These are phyloP conservation scores for Callimorpha dominula DNA, from an alignment of 2,888 invertebrate species.

Conservation along the genomic window DNA sequence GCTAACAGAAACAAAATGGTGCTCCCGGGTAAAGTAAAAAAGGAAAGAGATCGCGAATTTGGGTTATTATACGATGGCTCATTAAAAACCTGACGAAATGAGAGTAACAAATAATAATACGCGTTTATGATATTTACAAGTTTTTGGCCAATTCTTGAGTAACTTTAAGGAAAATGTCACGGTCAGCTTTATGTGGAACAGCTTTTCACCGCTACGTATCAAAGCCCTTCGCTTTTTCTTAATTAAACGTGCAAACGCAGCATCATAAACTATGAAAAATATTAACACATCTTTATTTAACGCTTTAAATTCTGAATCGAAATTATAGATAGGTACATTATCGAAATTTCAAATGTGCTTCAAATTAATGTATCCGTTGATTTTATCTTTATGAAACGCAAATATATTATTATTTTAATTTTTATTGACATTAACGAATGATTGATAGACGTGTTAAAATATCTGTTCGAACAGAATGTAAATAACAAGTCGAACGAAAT, in stretches of 20 bases:
- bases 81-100: conserved; percentile 66
- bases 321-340: neutral
- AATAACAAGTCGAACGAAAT: conserved; percentile 46
- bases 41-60: neutral
- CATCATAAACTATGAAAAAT: conserved; percentile 4
- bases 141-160: conserved; percentile 67
- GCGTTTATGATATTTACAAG: conserved; percentile 69
- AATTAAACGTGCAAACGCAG: neutral
- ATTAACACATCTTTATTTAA: neutral
- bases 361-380: conserved; percentile 38
- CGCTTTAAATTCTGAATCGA: neutral
- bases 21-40: neutral
- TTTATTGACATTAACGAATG: conserved; percentile 51
- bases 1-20: neutral
- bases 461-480: conserved; percentile 51
- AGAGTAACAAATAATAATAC: conserved; percentile 60
- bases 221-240: conserved; percentile 6
- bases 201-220: conserved; percentile 47
- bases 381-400: conserved; percentile 36
- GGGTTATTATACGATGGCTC: neutral
- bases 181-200: conserved; percentile 73
- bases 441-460: conserved; percentile 50
- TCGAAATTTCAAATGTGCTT: conserved; percentile 29
- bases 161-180: conserved; percentile 75
- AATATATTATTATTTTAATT: conserved; percentile 42